These are phyloP conservation scores for Leptogaster cylindrica DNA, from an alignment of 2,888 invertebrate species.

Conservation along the genomic window DNA sequence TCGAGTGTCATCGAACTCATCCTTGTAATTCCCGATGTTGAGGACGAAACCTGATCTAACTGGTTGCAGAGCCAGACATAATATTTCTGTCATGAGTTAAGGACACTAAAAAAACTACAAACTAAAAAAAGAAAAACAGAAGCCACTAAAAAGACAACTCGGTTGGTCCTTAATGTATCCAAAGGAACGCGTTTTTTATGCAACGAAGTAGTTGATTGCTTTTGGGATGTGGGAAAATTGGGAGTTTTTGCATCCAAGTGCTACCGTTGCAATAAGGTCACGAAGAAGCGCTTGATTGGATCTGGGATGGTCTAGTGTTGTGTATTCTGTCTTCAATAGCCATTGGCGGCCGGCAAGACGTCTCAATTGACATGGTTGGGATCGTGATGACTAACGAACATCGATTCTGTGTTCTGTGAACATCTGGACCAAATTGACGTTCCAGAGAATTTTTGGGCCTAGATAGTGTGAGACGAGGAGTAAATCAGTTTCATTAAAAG, in stretches of 20 bases:
- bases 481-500: conserved; percentile 10
- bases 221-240: conserved; percentile 39
- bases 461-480: conserved; percentile 7
- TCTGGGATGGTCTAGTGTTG: conserved; percentile 1
- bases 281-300: background rate
- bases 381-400: conserved; percentile 21
- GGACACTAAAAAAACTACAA: conserved; percentile 19
- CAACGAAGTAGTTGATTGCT: background rate
- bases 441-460: conserved; percentile 8
- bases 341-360: background rate
- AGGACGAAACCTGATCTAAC: conserved; percentile 26
- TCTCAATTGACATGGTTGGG: background rate
- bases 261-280: conserved; percentile 1
- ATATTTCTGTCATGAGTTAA: conserved; percentile 38
- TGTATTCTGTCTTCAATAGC: background rate
- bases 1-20: conserved; percentile 36
- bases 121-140: conserved; percentile 35
- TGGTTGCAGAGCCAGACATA: conserved; percentile 35
- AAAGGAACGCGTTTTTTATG: conserved; percentile 24
- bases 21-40: conserved; percentile 20
- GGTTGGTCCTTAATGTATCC: conserved; percentile 20
- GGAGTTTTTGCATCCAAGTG: background rate
- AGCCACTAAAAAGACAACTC: conserved; percentile 21
- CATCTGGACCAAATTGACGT: conserved; percentile 31
- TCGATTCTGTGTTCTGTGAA: conserved; percentile 27